Base-by-base conservation (phyloP, 2,888 invertebrate species). In the Cryptophagus acutangulus region DNA sequence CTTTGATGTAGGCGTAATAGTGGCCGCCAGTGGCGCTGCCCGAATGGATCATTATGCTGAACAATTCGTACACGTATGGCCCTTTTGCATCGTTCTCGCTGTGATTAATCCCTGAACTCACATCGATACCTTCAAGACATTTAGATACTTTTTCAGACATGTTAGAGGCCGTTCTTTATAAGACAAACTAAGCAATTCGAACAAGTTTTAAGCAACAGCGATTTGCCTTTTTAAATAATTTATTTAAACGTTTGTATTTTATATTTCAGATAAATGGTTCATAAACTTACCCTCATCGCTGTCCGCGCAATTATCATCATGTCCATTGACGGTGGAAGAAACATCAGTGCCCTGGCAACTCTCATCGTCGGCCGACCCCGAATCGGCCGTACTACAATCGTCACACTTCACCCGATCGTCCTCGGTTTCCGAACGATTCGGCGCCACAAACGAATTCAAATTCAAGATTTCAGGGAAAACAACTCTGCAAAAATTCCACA, bases 31-130 rank as follows among this genome's bases (percentile, higher is more conserved):
- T 83, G 0, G 91, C 90, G 67, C 87, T 89, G 8, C 92, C 92
- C 15, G 88, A 87, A 70, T 92, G 92, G 41, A 92, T 87, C 88
- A 92, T 89, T 49, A 92, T 88, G 12, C 89, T 87, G 66, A 89
- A 92, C 20, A 93, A 70, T 66, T 93, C 89, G 65, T 92, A 92
- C 31, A 81, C 70, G 66, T 82, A 87, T 0, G 86, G 85, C 1
- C 86, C 87, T 57, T 66, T 67, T 50, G 75, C 74, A 46, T 76
- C 76, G 50, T 73, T 74, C 51, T 76, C 75, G 38, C 71, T 66
- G 54, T 68, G 69, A 48, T 69, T 72, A 59, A 67, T 71, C 53
- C 71, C 73, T 57, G 67, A 76, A 55, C 74, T 76, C 43, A 79
- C 72, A 55, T 82, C 81, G 39, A 81, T 81, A 46, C 80, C 81